Base-by-base conservation (phyloP, 2,888 invertebrate species). In the Rutpela maculata region DNA sequence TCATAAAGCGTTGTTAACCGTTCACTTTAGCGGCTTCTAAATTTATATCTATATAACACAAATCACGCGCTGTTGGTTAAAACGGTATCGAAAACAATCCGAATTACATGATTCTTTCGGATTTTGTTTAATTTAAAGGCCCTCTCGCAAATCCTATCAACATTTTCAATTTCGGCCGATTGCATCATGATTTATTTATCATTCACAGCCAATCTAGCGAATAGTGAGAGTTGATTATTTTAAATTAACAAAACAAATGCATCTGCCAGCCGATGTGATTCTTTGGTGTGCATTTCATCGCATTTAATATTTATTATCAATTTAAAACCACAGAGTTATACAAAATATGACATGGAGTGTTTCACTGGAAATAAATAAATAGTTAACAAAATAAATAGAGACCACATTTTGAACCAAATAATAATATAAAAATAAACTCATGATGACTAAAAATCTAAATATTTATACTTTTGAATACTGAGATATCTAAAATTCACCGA, bases 211-310 rank as follows among this genome's bases (percentile, higher is more conserved):
- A 50, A 50, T 50, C 50, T 50, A n/a, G 15, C 50, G n/a, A n/a
- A 50, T n/a, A 50, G 50, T n/a, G 50, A 15, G n/a, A 15, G 15
- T 7, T 50, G 50, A 50, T 50, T 50, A 50, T 50, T 50, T 50
- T n/a, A n/a, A 50, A 50, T 50, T 50, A 50, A 50, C 50, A 50
- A 50, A 50, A 50, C 50, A 50, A 50, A 50, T 50, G 50, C 50
- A 50, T n/a, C 50, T n/a, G 50, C n/a, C 50, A 50, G n/a, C 15
- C 50, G 15, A 50, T n/a, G 4, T n/a, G 50, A 50, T 50, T 50
- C 15, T 50, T 50, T 50, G 5, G 0, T n/a, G 6, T 1, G 15
- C n/a, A n/a, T 50, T 50, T 50, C 50, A 50, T 50, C 50, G 50
- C n/a, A 50, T 50, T 50, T 50, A 12, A 15, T 50, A 50, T 50